Percentiles rank a stretch among this genome's conserved stretches.
phyloP scores from a whole-genome alignment of 2,113 vertebrate genomes.

The Callospermophilus lateralis region DNA sequence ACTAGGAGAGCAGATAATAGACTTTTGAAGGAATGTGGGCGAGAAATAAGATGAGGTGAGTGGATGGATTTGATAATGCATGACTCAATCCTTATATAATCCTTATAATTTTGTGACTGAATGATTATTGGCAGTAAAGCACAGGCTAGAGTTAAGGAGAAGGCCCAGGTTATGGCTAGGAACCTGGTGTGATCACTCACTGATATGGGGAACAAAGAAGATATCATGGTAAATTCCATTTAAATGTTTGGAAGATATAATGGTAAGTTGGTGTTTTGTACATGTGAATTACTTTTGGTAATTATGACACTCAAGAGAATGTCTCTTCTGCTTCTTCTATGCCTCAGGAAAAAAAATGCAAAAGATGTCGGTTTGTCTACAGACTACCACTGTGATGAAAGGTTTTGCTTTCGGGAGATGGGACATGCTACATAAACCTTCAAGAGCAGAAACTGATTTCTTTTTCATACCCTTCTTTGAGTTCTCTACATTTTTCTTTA shows the following conservation, averaged over 20 bases:
- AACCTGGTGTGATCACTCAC: background rate
- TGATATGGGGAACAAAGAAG: background rate
- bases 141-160: background rate
- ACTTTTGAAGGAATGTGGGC: background rate
- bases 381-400: background rate
- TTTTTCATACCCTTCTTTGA: background rate
- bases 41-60: background rate
- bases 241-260: background rate
- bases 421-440: background rate
- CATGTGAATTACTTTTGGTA: background rate
- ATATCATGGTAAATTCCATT: no score
- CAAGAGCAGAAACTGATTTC: background rate
- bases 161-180: background rate
- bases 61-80: background rate
- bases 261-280: conserved; percentile 17
- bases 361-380: background rate
- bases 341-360: background rate
- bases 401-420: background rate
- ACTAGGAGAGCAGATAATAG: background rate
- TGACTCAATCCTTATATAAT: background rate
- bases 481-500: background rate
- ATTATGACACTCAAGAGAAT: background rate
- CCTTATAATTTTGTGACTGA: background rate
- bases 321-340: background rate
- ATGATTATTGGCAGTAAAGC: background rate